Base-by-base conservation (phyloP, 2,113 vertebrate species). In the Laterallus jamaicensis region DNA sequence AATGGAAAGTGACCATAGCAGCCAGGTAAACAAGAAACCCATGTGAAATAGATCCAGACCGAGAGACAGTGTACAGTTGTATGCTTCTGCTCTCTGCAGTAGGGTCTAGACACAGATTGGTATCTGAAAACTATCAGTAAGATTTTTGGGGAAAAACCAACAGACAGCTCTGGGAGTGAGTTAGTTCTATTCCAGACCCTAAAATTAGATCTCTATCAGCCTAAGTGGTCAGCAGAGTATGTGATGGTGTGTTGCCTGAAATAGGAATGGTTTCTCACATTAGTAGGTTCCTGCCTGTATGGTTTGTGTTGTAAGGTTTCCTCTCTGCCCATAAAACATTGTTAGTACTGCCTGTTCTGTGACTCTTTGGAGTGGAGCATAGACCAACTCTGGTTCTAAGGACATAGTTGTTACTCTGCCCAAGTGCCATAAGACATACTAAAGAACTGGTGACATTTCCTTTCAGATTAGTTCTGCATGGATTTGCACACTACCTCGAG, bases 11-110 rank as follows among this genome's bases (percentile, higher is more conserved):
- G 93, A 74, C 79, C 79, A 49, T 49, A 71, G 92, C 75, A 96
- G 90, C 92, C 95, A 93, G 93, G 92, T 97, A 96, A 96, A 97
- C 93, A 96, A 88, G 92, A 92, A 90, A 86, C 20, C 59, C 50
- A n/a, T n/a, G 64, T 83, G 93, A 96, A 96, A 88, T 70, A 92
- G 93, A 90, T 76, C 40, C 82, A 93, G 64, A 9, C 42, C 90
- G 86, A 58, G 42, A 76, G n/a, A 83, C 58, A 82, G 84, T 10
- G 50, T 80, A 32, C 2, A 5, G 52, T 77, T 93, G 71, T 90
- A 59, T 96, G 59, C 55, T 80, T n/a, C 55, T 87, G 86, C 74
- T 82, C 70, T 58, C 66, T 63, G 59, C 69, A 59, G 47, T 16
- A 62, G 18, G 55, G 68, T 92, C 60, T 47, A 40, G 55, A 40